phyloP scores from a whole-genome alignment of 2,797 vertebrate species.

The Antennarius maculatus region DNA sequence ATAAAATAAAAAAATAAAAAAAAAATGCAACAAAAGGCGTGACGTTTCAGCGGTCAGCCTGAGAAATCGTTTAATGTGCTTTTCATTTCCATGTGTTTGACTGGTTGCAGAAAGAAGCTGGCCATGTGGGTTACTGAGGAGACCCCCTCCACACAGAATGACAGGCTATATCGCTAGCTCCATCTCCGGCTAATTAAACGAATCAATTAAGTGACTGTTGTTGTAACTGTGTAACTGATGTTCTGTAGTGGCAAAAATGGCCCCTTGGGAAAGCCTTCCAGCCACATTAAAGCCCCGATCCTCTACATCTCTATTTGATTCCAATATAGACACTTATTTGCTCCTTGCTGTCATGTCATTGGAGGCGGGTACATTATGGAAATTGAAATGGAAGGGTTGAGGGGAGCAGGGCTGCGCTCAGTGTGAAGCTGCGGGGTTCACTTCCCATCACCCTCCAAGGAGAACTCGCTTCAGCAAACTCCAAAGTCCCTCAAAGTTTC shows the following conservation, averaged over 20 bases:
- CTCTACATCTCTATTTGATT: slow-evolving; percentile 95
- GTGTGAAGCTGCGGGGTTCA: slow-evolving; percentile 92
- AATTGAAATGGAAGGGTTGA: slow-evolving; percentile 90
- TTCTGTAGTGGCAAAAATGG: slow-evolving; percentile 92
- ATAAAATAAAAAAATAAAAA: slow-evolving; percentile 17
- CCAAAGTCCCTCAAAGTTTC: slow-evolving; percentile 98
- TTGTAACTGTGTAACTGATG: slow-evolving; percentile 96
- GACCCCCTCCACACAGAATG: slow-evolving; percentile 86
- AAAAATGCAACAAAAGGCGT: slow-evolving; percentile 13
- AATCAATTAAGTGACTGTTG: slow-evolving; percentile 99
- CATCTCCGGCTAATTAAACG: slow-evolving; percentile 99
- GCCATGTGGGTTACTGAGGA: slow-evolving; percentile 65
- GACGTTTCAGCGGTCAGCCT: slow-evolving; percentile 70
- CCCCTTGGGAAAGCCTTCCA: slow-evolving; percentile 92
- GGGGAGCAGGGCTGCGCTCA: slow-evolving; percentile 90
- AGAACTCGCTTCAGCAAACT: slow-evolving; percentile 92
- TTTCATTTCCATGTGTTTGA: slow-evolving; percentile 85
- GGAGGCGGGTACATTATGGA: slow-evolving; percentile 95
- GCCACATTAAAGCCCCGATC: slow-evolving; percentile 93
- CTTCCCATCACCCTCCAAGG: slow-evolving; percentile 91
- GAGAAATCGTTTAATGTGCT: slow-evolving; percentile 63
- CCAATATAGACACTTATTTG: slow-evolving; percentile 99
- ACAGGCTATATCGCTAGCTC: slow-evolving; percentile 88
- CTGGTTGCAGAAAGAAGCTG: slow-evolving; percentile 80
- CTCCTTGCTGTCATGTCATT: slow-evolving; percentile 96